Evolutionary conservation across 2,888 invertebrate genomes (phyloP), one percentile per base, ranked within the genome.

Genomic region (Leptinotarsa haldemani): DNA sequence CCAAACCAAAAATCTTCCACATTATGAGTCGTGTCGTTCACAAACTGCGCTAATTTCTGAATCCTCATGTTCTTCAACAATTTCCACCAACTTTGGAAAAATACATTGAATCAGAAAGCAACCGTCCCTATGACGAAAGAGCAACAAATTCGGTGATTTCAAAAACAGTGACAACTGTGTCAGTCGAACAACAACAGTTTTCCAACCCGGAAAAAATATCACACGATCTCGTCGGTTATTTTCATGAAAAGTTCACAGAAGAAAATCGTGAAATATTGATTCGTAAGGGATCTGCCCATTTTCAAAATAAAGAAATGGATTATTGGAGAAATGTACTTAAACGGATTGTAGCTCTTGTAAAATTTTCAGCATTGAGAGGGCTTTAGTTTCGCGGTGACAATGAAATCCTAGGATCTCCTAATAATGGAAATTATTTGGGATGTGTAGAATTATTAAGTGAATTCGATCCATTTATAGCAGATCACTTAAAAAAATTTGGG

Each of bases 221-320:
- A 61, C 70, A 46, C 61, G 64, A 70, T 50, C 70, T 64, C 58
- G 63, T 64, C 69, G 48, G 64, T 63, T 70, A 70, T 65, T 70
- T 65, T 65, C 65, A 65, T 40, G 65, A 40, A 47, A 65, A 65
- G 18, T 18, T 65, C n/a, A 65, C 65, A 65, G 65, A 65, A 65
- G 46, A 65, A 46, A 30, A 30, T 7, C 30, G 7, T 12, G 0
- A 40, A 40, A 40, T 40, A 9, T 40, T 40, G 7, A 40, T 40
- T 40, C 9, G 40, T 40, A 40, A 40, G 5, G 30, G 30, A 40
- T 9, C 40, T 2, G 9, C 9, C 0, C 9, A 40, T 9, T 40
- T 40, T 12, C 12, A 40, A 40, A 40, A 9, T 40, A 1, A 7
- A 30, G 30, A 30, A 30, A 7, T 30, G 5, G 30, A 30, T 30